These are phyloP conservation scores for Muscicapa adusta DNA, from an alignment of 2,113 vertebrate species.

Conservation along the genomic window DNA sequence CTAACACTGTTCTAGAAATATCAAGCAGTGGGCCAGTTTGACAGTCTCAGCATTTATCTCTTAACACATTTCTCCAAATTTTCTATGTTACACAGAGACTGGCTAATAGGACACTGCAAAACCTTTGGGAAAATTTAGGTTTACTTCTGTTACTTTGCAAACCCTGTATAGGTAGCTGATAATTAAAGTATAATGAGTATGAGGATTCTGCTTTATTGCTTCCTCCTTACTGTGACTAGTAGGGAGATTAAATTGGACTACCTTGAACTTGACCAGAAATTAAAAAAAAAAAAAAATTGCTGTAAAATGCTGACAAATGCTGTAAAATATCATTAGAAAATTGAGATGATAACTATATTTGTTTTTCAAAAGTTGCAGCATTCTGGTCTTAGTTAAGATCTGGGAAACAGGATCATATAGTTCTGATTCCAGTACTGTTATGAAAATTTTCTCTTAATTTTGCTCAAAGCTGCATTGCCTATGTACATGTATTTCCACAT, in stretches of 20 bases:
- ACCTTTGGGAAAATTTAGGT: conserved; percentile 30
- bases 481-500: conserved; percentile 37
- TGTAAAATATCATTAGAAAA: conserved; percentile 1
- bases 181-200: background rate
- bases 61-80: conserved; percentile 54
- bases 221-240: conserved; percentile 14
- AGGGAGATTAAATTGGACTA: conserved; percentile 38
- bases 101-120: conserved; percentile 51
- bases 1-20: conserved; percentile 66
- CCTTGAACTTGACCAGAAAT: conserved; percentile 36
- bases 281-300: background rate
- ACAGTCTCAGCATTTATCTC: conserved; percentile 41
- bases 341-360: background rate
- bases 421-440: conserved; percentile 38
- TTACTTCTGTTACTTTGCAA: conserved; percentile 30
- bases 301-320: background rate
- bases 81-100: conserved; percentile 35
- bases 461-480: conserved; percentile 22
- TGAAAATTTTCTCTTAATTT: conserved; percentile 43
- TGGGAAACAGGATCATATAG: conserved; percentile 60
- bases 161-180: conserved; percentile 28
- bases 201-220: conserved; percentile 34
- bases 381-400: conserved; percentile 52
- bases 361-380: background rate
- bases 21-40: conserved; percentile 55